Percentiles rank a stretch among this genome's conserved stretches.
phyloP scores from a whole-genome alignment of 2,797 vertebrate genomes.

The Merluccius polli region DNA sequence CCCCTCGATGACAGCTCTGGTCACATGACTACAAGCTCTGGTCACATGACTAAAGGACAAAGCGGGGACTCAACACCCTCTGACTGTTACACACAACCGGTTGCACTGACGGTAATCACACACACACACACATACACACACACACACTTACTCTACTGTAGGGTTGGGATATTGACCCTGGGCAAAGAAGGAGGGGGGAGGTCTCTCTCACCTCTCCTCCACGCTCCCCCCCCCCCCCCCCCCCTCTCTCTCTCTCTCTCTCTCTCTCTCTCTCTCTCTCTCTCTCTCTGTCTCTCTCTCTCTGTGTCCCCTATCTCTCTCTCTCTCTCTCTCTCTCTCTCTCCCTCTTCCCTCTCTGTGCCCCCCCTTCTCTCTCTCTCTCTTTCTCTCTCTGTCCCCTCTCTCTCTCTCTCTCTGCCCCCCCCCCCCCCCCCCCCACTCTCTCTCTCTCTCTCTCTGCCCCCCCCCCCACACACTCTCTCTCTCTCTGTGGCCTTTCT shows the following conservation, averaged over 20 bases:
- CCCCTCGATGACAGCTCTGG: constrained; percentile 84
- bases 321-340: neutral
- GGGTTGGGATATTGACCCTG: no score
- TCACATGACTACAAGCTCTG: constrained; percentile 86
- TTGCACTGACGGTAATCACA: constrained; percentile 18
- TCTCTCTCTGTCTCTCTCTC: neutral
- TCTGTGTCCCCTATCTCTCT: no score
- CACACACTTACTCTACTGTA: no score
- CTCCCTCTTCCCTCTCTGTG: no score
- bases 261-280: neutral
- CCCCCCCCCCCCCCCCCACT: no score
- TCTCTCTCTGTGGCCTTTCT: neutral
- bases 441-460: neutral
- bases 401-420: neutral
- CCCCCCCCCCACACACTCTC: no score
- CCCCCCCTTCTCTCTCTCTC: neutral
- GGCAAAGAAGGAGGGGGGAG: neutral
- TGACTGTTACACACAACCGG: constrained; percentile 51
- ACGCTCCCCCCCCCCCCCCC: no score
- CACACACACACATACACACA: constrained; percentile 68
- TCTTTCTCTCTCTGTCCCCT: neutral
- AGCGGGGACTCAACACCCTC: constrained; percentile 72
- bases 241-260: neutral
- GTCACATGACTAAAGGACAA: constrained; percentile 84
- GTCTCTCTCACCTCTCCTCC: neutral